Conservation (phyloP, 1,140 invertebrate species). For the Diachasma alloeum region DNA sequence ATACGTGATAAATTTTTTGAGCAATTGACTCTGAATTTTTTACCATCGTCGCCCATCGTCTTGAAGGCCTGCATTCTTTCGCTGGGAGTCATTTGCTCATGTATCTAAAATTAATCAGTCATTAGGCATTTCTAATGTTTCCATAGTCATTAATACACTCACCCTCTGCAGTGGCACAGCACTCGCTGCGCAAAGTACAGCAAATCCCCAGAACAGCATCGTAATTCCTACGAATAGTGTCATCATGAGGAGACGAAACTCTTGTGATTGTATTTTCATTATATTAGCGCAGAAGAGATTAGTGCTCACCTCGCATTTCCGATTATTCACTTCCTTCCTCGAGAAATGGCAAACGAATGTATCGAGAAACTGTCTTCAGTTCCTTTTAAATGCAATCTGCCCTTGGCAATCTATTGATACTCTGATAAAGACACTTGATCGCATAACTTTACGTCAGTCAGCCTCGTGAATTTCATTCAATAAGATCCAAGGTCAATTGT, state of each 20-base stretch:
- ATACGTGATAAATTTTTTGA: no score
- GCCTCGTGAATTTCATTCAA: background rate
- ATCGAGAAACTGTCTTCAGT: background rate
- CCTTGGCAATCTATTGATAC: background rate
- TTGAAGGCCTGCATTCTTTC: background rate
- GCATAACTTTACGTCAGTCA: background rate
- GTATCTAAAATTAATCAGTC: background rate
- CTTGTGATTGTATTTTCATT: no score
- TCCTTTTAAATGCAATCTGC: background rate
- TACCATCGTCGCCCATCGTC: background rate
- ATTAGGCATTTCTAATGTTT: background rate
- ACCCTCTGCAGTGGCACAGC: background rate
- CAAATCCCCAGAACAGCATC: background rate
- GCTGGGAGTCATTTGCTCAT: background rate
- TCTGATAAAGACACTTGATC: background rate
- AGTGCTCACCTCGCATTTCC: background rate
- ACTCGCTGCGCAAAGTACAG: background rate
- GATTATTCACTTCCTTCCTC: background rate
- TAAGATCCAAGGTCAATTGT: background rate
- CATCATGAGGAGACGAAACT: no score
- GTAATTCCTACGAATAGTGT: background rate
- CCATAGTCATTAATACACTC: background rate
- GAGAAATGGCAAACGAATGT: background rate
- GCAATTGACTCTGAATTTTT: background rate
- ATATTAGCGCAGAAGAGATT: background rate